phyloP scores from a whole-genome alignment of 2,888 invertebrate genomes.

The Chelonus formosanus region DNA sequence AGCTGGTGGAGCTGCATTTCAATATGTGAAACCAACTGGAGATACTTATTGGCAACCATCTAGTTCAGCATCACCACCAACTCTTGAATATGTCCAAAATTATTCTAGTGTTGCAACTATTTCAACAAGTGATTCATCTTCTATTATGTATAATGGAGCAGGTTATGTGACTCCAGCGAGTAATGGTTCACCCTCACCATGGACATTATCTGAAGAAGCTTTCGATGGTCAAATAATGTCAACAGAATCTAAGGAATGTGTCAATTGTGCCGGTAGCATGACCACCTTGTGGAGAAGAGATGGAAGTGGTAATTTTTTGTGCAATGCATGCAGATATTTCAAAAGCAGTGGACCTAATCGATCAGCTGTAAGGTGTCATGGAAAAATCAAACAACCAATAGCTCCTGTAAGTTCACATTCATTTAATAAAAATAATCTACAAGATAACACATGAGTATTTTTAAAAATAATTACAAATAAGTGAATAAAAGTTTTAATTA shows the following conservation, averaged over 20 bases:
- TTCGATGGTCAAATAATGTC: slow-evolving; percentile 64
- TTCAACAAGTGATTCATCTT: slow-evolving; percentile 51
- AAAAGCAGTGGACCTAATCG: slow-evolving; percentile 70
- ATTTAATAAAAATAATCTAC: too few species aligned
- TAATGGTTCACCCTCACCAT: slow-evolving; percentile 67
- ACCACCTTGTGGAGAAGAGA: slow-evolving; percentile 89
- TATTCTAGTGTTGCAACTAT: slow-evolving; percentile 55
- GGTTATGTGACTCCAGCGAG: slow-evolving; percentile 61
- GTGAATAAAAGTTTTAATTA: too few species aligned
- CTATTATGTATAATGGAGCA: slow-evolving; percentile 54
- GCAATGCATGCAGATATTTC: slow-evolving; percentile 81
- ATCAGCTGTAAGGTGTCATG: slow-evolving; percentile 61
- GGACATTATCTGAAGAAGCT: slow-evolving; percentile 66
- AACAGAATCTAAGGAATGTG: slow-evolving; percentile 77
- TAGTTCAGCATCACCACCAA: slow-evolving; percentile 43
- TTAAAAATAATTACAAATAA: too few species aligned
- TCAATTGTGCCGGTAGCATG: slow-evolving; percentile 72
- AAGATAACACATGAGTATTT: too few species aligned
- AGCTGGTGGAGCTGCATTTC: slow-evolving; percentile 65
- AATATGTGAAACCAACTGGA: slow-evolving; percentile 68
- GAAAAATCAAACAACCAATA: slow-evolving; percentile 57
- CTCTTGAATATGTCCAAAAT: slow-evolving; percentile 56
- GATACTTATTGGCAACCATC: slow-evolving; percentile 49
- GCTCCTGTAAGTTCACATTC: slow-evolving; percentile 49
- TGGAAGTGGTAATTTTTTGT: slow-evolving; percentile 85